Base-by-base conservation (phyloP, 1,140 invertebrate genomes). In the Aricia agestis region DNA sequence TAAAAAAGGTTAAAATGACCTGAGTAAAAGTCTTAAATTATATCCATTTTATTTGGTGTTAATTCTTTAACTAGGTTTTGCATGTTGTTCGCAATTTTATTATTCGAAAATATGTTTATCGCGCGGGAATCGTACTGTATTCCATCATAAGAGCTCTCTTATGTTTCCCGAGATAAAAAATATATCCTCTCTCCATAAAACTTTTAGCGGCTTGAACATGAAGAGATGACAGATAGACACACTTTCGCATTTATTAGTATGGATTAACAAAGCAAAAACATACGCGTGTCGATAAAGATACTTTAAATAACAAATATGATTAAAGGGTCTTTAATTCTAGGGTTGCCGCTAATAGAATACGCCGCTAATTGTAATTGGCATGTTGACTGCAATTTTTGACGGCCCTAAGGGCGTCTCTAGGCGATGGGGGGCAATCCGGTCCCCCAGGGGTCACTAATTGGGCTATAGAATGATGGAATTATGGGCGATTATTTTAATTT, bases 351-450 rank as follows among this genome's bases (percentile, higher is more conserved):
- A 25, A 74, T 73, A 82, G 76, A 82, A 80, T 78, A 70, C 72
- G 42, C 19, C 66, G 67, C 77, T 85, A 85, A 85, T 85, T 83
- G 77, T 82, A 85, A 85, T 83, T 84, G 77, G 69, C 36, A 70
- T 71, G 74, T 74, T 68, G 59, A 52, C 61, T 68, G 71, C 68
- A 70, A 76, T 80, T 81, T 77, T 70, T 71, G 79, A 52, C 80
- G 79, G 59, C 80, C 77, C 81, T 82, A 18, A 61, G 77, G 77
- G 78, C 66, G 80, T 80, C 73, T 71, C 73, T 67, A 78, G 74
- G 52, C 76, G 67, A 45, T 63, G 67, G 73, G 69, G 52, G 69
- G n/a, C 25, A 72, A 76, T 76, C 74, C 71, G 68, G 71, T 66
- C 63, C 67, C 32, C 59, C 69, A 69, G 72, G 61, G 66, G 45